Evolutionary conservation across 1,140 invertebrate species (phyloP).

Genomic region (Drepana arcuata): DNA sequence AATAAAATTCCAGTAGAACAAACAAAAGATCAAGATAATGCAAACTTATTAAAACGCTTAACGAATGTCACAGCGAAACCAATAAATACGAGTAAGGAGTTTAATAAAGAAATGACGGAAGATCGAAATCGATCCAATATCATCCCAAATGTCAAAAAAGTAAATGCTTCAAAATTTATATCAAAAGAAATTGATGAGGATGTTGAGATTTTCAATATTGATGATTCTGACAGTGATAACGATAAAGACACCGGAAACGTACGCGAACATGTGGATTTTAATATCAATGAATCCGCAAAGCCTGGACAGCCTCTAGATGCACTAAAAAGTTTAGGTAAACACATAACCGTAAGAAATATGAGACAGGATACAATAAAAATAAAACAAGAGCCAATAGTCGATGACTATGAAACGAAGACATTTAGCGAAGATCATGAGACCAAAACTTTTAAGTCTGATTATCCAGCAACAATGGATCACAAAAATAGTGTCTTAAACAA

Average conservation of each 20-base stretch:
- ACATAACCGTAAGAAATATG: slow-evolving; percentile 29
- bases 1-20: no score
- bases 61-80: slow-evolving; percentile 44
- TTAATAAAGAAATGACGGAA: no score
- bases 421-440: no score
- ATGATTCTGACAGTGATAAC: slow-evolving; percentile 51
- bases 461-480: no score
- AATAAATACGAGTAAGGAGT: slow-evolving; percentile 14
- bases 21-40: slow-evolving; percentile 15
- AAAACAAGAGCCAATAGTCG: no score
- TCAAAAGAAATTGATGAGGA: slow-evolving; percentile 25
- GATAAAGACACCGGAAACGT: not conserved
- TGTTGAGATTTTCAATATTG: slow-evolving; percentile 54
- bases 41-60: slow-evolving; percentile 39
- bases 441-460: no score
- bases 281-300: slow-evolving; percentile 5
- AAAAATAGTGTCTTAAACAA: no score
- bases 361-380: slow-evolving; percentile 7
- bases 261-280: no score
- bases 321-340: slow-evolving; percentile 29
- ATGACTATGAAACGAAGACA: no score
- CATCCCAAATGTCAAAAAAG: slow-evolving; percentile 8
- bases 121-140: no score
- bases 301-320: slow-evolving; percentile 7
- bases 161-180: slow-evolving; percentile 4